A percentile compares a stretch with the other conserved stretches of the same genome.
These are phyloP conservation scores for Leptoclinus maculatus DNA, from an alignment of 2,797 vertebrate genomes.

Conservation along the genomic window DNA sequence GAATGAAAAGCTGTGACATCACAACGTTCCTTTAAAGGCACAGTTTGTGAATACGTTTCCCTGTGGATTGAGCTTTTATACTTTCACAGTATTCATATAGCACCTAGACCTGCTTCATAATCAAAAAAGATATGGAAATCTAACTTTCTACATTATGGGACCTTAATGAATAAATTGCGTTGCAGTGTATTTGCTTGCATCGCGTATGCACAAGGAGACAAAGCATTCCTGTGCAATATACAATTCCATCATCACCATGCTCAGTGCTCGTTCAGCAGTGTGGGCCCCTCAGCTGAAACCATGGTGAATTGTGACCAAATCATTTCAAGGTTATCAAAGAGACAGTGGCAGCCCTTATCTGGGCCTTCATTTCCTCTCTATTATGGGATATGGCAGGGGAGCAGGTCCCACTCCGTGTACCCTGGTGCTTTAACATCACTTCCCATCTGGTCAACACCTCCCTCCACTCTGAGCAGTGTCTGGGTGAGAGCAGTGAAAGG, in stretches of 20 bases:
- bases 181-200: not conserved
- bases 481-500: not conserved
- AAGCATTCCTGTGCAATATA: not conserved
- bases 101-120: not conserved
- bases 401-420: constrained; percentile 45
- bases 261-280: constrained; percentile 11
- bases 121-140: not conserved
- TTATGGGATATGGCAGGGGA: constrained; percentile 65
- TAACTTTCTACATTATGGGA: not conserved
- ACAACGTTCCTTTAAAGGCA: not conserved
- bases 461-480: constrained; percentile 10
- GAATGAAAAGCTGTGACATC: not conserved
- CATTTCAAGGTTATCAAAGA: constrained; percentile 67
- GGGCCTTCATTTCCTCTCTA: constrained; percentile 63
- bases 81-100: not conserved
- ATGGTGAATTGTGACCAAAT: constrained; percentile 36
- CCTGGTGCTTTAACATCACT: constrained; percentile 54
- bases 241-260: not conserved
- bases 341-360: constrained; percentile 61
- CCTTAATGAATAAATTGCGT: not conserved
- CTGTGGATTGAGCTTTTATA: not conserved
- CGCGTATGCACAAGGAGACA: not conserved
- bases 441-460: constrained; percentile 60
- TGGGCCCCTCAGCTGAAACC: constrained; percentile 1
- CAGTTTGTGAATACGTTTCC: not conserved